Base-by-base conservation (phyloP, 35 echinoderm and acorn worm genomes). In the Amphiura filiformis region DNA sequence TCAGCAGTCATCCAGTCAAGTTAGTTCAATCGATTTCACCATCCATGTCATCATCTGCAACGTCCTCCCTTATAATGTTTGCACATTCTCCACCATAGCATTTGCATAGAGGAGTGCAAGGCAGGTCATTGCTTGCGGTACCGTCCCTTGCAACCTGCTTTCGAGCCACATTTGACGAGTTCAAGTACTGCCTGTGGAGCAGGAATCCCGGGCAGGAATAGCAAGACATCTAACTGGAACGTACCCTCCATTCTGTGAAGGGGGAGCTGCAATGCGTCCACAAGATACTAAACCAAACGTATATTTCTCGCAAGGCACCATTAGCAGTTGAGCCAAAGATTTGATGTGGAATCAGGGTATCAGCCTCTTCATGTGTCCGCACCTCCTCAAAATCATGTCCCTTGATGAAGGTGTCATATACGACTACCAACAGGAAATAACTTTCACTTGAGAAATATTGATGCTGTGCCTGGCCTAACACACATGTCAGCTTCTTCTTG, bases 361-460 rank as follows among this genome's bases (percentile, higher is more conserved):
- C 83, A 75, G 83, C 83, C 35, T 85, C 83, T 75, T 85, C 83
- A 75, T 85, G 49, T 31, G 61, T 70, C 7, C 26, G 61, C 26
- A 1, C 26, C 15, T 70, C 61, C 78, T 80, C 78, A 80, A 86
- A n/a, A n/a, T n/a, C 57, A 86, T 86, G 84, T 86, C 84, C 84
- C 38, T 86, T 86, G 84, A 86, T 86, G 35, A 86, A 39, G 57
- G 64, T 86, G 39, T 86, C 81, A 83, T 83, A 83, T 26, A 83
- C 81, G 52, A 83, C 81, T 18, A 83, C 38, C 39, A n/a, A 49
- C 11, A 42, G 37, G n/a, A n/a, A 86, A 86, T 31, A 32, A 23
- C 65, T 86, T 14, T 35, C 84, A 30, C 32, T 84, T 30, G 61
- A 70, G 61, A 70, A 70, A n/a, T 70, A 30, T 70, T 70, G 7